These are phyloP conservation scores for Saiga tatarica DNA, from an alignment of 2,113 vertebrate species.

Conservation along the genomic window DNA sequence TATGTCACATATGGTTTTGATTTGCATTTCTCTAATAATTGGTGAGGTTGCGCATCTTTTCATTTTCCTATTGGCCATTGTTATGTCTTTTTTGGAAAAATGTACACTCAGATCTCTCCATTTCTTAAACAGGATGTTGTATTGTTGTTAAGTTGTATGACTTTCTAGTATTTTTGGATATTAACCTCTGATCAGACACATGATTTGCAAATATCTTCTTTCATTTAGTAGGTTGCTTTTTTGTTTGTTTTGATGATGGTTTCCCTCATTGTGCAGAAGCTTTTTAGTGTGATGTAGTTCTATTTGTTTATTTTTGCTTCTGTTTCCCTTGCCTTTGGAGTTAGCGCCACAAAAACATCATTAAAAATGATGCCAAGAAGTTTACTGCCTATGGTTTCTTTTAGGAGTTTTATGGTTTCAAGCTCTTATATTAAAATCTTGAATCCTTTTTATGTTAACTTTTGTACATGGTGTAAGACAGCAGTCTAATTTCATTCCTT, in stretches of 20 bases:
- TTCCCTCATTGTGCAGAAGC: not conserved
- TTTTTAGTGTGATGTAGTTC: not conserved
- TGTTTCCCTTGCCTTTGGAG: not conserved
- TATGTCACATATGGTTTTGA: not conserved
- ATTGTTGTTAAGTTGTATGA: not conserved
- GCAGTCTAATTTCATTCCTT: not conserved
- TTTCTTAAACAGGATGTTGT: not conserved
- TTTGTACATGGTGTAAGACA: not conserved
- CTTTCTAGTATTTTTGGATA: not conserved
- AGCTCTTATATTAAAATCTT: not conserved
- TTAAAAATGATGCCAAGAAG: not conserved
- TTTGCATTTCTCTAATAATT: not conserved
- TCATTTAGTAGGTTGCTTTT: not conserved
- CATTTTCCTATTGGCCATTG: not conserved
- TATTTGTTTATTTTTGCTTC: not conserved
- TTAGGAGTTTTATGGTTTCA: not conserved
- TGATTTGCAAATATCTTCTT: not conserved
- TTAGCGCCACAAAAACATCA: not conserved
- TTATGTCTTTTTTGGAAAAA: not conserved
- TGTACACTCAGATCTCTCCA: not conserved
- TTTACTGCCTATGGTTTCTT: not conserved
- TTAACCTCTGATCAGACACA: not conserved
- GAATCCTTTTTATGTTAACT: not conserved
- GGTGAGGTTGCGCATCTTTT: not conserved
- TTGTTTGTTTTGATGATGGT: not conserved